A percentile compares a stretch with the other conserved stretches of the same genome.
Conservation (phyloP, 2,797 vertebrate genomes). For the Champsocephalus gunnari region DNA sequence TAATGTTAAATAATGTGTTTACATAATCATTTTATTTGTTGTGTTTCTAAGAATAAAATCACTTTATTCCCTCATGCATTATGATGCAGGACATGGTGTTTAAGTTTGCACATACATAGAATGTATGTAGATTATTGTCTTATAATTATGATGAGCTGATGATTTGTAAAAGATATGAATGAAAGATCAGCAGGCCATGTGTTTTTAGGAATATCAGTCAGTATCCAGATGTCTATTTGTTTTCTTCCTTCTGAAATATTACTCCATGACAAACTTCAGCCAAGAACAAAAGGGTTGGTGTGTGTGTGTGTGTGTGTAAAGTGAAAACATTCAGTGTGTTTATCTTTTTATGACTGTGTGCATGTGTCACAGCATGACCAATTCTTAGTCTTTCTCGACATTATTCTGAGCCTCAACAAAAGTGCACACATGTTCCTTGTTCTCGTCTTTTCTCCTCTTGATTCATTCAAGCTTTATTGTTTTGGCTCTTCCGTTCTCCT, state of each 20-base stretch:
- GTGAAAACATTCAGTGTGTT: conserved; percentile 1
- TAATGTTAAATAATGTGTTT: neutral
- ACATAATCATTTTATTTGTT: neutral
- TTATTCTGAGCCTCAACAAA: conserved; percentile 6
- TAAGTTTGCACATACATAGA: neutral
- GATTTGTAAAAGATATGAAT: neutral
- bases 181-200: neutral
- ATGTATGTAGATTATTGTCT: too few species aligned
- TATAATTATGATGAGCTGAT: too few species aligned
- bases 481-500: neutral
- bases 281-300: neutral
- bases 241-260: neutral
- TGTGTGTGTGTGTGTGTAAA: neutral
- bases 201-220: neutral
- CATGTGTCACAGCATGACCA: conserved; percentile 15
- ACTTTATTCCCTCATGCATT: neutral
- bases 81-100: neutral
- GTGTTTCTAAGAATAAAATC: neutral
- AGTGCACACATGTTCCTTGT: neutral
- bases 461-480: neutral
- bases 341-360: conserved; percentile 9
- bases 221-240: conserved; percentile 9
- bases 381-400: conserved; percentile 5
- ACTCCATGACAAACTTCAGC: neutral
- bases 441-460: neutral